A percentile compares a stretch with the other conserved stretches of the same genome.
These are phyloP conservation scores for Meiosimyza decipiens DNA, from an alignment of 2,888 invertebrate genomes.

Conservation along the genomic window DNA sequence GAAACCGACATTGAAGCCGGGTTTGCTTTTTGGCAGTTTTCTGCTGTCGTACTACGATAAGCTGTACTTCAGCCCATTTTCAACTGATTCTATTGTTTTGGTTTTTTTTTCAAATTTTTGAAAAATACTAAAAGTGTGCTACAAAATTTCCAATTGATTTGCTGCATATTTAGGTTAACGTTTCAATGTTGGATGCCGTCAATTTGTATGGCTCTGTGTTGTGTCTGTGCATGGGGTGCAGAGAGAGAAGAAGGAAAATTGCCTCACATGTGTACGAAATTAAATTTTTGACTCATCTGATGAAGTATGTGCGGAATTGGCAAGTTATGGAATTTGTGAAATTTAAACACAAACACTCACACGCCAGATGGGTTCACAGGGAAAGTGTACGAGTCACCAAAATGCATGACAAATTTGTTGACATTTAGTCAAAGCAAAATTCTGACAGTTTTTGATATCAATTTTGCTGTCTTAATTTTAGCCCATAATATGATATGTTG, in stretches of 20 bases:
- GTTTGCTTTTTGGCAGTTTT: neutral
- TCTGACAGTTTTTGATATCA: no score
- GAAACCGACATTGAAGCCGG: neutral
- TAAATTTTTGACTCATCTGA: neutral
- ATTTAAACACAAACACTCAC: no score
- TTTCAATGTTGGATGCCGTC: neutral
- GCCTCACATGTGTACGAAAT: neutral
- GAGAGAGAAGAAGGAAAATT: neutral
- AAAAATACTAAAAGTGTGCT: conserved; percentile 9
- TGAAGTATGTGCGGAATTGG: neutral
- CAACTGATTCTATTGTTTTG: neutral
- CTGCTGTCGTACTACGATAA: neutral
- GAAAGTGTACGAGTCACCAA: no score
- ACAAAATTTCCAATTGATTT: conserved; percentile 22
- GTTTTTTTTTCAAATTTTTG: neutral
- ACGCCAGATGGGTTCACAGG: no score
- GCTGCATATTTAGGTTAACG: conserved; percentile 22
- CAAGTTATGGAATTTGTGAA: no score
- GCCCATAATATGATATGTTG: no score
- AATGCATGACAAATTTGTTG: no score
- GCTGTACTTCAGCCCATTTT: neutral
- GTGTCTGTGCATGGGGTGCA: neutral
- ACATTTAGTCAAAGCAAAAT: no score
- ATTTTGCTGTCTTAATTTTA: no score
- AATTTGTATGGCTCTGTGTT: neutral